A percentile compares a stretch with the other conserved stretches of the same genome.
Evolutionary conservation across 2,113 vertebrate species (phyloP).

Genomic region (Dermatemys mawii): DNA sequence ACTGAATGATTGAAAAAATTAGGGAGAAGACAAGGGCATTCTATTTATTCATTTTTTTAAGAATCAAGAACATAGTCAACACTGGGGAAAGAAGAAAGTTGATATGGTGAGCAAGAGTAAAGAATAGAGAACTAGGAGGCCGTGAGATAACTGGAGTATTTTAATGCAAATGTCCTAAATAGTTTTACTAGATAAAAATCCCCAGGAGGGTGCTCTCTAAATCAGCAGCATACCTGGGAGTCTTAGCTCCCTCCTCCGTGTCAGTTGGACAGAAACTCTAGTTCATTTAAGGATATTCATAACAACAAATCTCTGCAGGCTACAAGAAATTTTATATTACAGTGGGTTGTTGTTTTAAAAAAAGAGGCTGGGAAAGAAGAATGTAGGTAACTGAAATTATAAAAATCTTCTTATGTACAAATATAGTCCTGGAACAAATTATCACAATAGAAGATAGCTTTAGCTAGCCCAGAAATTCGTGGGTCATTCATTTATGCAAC

Average conservation of each 20-base stretch:
- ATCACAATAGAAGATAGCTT: not conserved
- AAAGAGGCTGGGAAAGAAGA: not conserved
- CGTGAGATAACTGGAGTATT: not conserved
- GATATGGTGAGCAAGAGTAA: not conserved
- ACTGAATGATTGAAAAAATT: not conserved
- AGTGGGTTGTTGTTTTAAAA: not conserved
- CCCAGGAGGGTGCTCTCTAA: not conserved
- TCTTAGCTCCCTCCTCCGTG: not conserved
- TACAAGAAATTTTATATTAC: not conserved
- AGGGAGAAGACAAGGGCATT: not conserved
- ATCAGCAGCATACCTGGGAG: not conserved
- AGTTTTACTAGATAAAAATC: slow-evolving; percentile 3
- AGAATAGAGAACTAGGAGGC: not conserved
- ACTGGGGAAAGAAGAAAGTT: not conserved
- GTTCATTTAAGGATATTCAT: not conserved
- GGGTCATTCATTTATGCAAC: not conserved
- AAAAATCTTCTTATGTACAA: not conserved
- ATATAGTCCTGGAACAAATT: not conserved
- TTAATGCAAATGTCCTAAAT: not conserved
- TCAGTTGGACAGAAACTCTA: not conserved
- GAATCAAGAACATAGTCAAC: not conserved
- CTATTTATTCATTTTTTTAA: not conserved
- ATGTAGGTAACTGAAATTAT: not conserved
- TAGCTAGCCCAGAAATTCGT: not conserved
- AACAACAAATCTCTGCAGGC: not conserved